Evolutionary conservation across 30 jellyfish, hydroid and myxozoan genomes (phyloP), one percentile per base, ranked within the genome.

Genomic region (Sanderia malayensis): DNA sequence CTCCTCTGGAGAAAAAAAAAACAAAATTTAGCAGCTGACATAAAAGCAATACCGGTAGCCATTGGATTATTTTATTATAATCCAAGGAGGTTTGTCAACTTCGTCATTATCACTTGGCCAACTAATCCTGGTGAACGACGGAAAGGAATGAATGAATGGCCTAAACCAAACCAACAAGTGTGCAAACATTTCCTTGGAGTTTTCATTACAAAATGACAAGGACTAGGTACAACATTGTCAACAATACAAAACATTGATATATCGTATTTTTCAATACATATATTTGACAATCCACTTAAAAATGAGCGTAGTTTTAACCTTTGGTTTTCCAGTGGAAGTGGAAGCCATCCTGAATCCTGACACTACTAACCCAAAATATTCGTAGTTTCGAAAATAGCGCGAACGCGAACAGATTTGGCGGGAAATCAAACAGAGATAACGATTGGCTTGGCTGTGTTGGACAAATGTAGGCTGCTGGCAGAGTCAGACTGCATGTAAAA

Each of bases 301-400:
- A 4, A 37, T 37, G 52, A 37, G 52, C 52, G 52, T 37, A 37
- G 52, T 37, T 37, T 37, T 37, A 37, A 37, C 52, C 52, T 37
- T 37, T 37, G 52, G 52, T 37, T 37, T 37, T 37, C 52, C 52
- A 37, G 52, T 37, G 52, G 52, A 37, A 37, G 52, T 37, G 52
- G 52, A 37, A 37, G 52, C 52, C 52, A 37, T 37, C 52, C 52
- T 37, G 52, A 37, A 37, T 37, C 52, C 52, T 6, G 52, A 37
- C 52, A 37, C 10, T n/a, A n/a, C n/a, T 37, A 37, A 37, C 52
- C 52, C 13, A 37, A 37, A 37, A 37, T 37, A 37, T 37, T 37
- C 52, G 52, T 37, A 37, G 52, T 37, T n/a, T 37, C 10, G 52
- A 37, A 37, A 37, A 4, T 37, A 13, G 52, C 52, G 52, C 52